Conservation (phyloP, 2,797 vertebrate species). For the Lophius americanus region DNA sequence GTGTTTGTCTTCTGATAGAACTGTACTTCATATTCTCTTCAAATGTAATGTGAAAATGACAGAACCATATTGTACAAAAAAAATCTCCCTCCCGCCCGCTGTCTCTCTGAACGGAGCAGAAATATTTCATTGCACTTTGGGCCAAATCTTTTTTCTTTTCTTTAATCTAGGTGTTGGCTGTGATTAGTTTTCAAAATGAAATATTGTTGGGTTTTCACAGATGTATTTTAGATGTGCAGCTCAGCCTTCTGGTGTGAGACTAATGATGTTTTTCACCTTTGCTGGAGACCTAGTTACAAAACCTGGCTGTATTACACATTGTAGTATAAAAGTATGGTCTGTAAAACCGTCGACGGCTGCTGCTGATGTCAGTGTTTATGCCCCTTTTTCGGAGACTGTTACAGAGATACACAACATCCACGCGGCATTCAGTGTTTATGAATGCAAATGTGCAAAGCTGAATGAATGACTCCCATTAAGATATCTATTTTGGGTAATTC, state of each 20-base stretch:
- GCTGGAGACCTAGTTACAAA: slow-evolving; percentile 48
- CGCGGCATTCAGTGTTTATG: slow-evolving; percentile 41
- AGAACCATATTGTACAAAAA: slow-evolving; percentile 33
- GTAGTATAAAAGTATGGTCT: slow-evolving; percentile 31
- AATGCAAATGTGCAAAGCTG: slow-evolving; percentile 48
- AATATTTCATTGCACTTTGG: slow-evolving; percentile 47
- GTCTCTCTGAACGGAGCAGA: slow-evolving; percentile 11
- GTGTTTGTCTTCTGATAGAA: slow-evolving; percentile 61
- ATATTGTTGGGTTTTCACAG: slow-evolving; percentile 54
- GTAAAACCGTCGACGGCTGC: slow-evolving; percentile 13
- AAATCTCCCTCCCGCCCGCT: slow-evolving; percentile 10
- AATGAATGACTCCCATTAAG: slow-evolving; percentile 69
- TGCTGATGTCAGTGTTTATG: slow-evolving; percentile 40
- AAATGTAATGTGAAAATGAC: slow-evolving; percentile 59
- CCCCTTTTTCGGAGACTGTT: slow-evolving; percentile 38
- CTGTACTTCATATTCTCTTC: slow-evolving; percentile 49
- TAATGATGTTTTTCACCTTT: slow-evolving; percentile 71
- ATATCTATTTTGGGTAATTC: slow-evolving; percentile 63
- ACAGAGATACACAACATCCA: slow-evolving; percentile 29
- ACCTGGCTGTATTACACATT: slow-evolving; percentile 42
- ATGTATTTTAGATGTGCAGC: slow-evolving; percentile 60
- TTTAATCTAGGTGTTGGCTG: slow-evolving; percentile 39
- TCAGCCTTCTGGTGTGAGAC: slow-evolving; percentile 50
- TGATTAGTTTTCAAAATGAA: slow-evolving; percentile 60
- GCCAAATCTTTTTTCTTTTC: slow-evolving; percentile 2